Evolutionary conservation across 2,113 vertebrate species (phyloP), one percentile per base, ranked within the genome.

Genomic region (Andinoacara biseriatus): DNA sequence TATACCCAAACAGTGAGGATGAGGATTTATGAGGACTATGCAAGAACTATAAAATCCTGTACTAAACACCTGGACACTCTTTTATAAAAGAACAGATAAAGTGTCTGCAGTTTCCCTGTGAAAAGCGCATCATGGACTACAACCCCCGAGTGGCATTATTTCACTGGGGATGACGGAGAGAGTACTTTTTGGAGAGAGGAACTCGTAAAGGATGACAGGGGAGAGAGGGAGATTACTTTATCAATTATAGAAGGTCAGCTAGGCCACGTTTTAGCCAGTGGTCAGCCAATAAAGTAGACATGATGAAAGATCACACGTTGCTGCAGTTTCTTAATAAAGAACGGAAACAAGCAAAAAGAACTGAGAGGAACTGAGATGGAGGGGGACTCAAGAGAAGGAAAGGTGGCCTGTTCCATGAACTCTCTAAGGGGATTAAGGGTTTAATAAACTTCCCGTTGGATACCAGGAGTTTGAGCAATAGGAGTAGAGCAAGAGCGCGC

Each of bases 371-470:
- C 14, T 15, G 57, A 22, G 58, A 29, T 40, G 20, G 17, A 13
- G 56, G 76, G 56, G 80, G 52, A 38, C 18, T 74, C 52, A 59
- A 22, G 74, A 63, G 78, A 69, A 80, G 81, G 76, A 83, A 76
- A 84, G 56, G 79, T 81, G 82, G 57, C 78, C 76, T 86, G 61
- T 82, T 88, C 82, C 22, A 40, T 85, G 88, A 89, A 87, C 86
- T 88, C 84, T 84, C 58, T 85, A 86, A 93, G 76, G 90, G 87
- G 91, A 92, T 93, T 95, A 90, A 86, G 72, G 82, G 65, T 92
- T 91, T 92, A 91, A 91, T 92, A 90, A 94, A 92, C 87, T 84
- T 78, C 79, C 75, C 35, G 86, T 80, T 91, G 86, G 85, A 83
- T 74, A 59, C 84, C 93, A 90, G 86, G 76, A 10, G 84, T 87